Conservation (phyloP, 2,888 invertebrate species). For the Hemithea aestivaria region DNA sequence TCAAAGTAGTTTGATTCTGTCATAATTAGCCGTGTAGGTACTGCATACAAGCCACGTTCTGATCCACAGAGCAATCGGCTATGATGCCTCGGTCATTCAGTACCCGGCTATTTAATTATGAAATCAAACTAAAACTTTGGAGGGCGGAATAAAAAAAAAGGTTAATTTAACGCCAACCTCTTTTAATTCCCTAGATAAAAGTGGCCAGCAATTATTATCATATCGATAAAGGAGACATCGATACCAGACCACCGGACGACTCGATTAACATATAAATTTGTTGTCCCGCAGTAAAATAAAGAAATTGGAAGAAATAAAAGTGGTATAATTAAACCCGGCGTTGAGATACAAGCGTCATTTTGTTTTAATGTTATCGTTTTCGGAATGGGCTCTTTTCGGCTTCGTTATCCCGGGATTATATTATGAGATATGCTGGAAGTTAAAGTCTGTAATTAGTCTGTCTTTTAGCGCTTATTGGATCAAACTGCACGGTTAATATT, state of each 20-base stretch:
- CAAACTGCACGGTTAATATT: no score
- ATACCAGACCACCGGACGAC: conserved; percentile 61
- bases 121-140: no score
- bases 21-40: no score
- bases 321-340: conserved; percentile 62
- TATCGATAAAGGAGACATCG: conserved; percentile 45
- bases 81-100: no score
- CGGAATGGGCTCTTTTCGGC: conserved; percentile 22
- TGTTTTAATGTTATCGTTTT: conserved; percentile 55
- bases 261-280: conserved; percentile 76
- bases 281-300: conserved; percentile 74
- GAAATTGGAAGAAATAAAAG: conserved; percentile 66
- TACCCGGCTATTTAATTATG: no score
- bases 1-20: no score
- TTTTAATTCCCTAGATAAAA: conserved; percentile 36
- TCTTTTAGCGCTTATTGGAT: no score
- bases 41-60: no score
- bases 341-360: conserved; percentile 60
- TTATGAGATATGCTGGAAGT: conserved; percentile 9
- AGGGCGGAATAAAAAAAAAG: no score
- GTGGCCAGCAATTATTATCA: conserved; percentile 45
- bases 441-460: conserved; percentile 7
- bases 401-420: conserved; percentile 17
- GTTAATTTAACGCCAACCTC: no score
- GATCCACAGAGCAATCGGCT: no score